phyloP scores from a whole-genome alignment of 2,888 invertebrate species.

The Byasa hedistus region DNA sequence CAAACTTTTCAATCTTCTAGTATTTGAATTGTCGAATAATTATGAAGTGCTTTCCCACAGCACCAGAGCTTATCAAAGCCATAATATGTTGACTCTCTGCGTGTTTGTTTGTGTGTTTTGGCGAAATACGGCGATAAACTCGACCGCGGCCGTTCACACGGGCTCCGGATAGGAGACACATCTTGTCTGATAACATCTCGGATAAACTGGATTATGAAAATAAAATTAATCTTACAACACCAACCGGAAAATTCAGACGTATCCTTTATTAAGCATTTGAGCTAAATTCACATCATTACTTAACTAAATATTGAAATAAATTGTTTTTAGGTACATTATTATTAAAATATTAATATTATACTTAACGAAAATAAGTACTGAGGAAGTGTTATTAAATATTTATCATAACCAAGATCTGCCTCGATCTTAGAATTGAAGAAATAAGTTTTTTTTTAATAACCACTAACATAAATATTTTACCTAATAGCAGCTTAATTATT shows the following conservation, averaged over 20 bases:
- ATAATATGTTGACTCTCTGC: conserved; percentile 35
- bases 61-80: conserved; percentile 36
- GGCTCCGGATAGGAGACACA: conserved; percentile 28
- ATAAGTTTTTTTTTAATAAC: no score
- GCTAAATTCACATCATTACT: background rate
- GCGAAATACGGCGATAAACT: conserved; percentile 39
- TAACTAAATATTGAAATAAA: background rate
- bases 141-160: conserved; percentile 41
- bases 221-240: background rate
- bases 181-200: conserved; percentile 23
- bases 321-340: background rate
- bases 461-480: no score
- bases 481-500: no score
- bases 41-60: conserved; percentile 38
- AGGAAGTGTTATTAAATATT: no score
- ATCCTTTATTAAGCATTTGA: background rate
- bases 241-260: background rate
- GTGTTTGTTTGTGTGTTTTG: conserved; percentile 40
- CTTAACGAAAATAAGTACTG: background rate
- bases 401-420: no score
- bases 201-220: conserved; percentile 16
- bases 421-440: no score
- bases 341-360: background rate
- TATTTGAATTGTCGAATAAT: conserved; percentile 28
- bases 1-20: conserved; percentile 12